Conservation (phyloP, 1,140 invertebrate genomes). For the Drosophila subpulchrella region DNA sequence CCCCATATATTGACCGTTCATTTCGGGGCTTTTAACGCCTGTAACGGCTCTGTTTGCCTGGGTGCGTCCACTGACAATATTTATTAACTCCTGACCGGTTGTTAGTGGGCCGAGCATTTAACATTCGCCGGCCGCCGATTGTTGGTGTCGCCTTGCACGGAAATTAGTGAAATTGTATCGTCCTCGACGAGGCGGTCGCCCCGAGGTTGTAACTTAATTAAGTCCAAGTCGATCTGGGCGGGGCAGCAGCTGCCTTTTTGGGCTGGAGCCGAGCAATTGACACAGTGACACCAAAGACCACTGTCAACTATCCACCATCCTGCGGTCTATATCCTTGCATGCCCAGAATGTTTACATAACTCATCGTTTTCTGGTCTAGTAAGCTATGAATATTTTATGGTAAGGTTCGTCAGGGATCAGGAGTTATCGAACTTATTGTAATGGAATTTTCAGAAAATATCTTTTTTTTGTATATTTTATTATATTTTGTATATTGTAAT, state of each 20-base stretch:
- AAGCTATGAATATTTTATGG: background rate
- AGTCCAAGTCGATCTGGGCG: slow-evolving; percentile 40
- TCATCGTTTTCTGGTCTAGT: slow-evolving; percentile 27
- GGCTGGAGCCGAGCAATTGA: slow-evolving; percentile 60
- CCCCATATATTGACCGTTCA: slow-evolving; percentile 76
- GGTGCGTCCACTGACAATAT: slow-evolving; percentile 72
- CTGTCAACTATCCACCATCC: background rate
- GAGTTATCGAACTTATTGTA: background rate
- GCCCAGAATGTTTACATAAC: slow-evolving; percentile 64
- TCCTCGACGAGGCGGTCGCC: slow-evolving; percentile 25
- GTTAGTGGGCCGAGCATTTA: slow-evolving; percentile 62
- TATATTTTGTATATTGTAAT: too few relatives aligned
- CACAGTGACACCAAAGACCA: slow-evolving; percentile 66
- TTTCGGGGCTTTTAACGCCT: slow-evolving; percentile 77
- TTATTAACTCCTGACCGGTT: slow-evolving; percentile 65
- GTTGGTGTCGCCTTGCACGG: slow-evolving; percentile 78
- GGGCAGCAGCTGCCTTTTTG: slow-evolving; percentile 37
- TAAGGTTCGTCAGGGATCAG: background rate
- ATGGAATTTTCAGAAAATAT: too few relatives aligned
- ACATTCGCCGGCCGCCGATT: slow-evolving; percentile 71
- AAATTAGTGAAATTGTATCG: slow-evolving; percentile 81
- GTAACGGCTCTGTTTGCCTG: slow-evolving; percentile 27
- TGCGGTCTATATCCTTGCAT: slow-evolving; percentile 3
- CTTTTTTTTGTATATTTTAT: background rate
- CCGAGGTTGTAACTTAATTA: slow-evolving; percentile 75